Evolutionary conservation across 92 coral and sea anemone species (phyloP).

Genomic region (Meandrina meandrites): DNA sequence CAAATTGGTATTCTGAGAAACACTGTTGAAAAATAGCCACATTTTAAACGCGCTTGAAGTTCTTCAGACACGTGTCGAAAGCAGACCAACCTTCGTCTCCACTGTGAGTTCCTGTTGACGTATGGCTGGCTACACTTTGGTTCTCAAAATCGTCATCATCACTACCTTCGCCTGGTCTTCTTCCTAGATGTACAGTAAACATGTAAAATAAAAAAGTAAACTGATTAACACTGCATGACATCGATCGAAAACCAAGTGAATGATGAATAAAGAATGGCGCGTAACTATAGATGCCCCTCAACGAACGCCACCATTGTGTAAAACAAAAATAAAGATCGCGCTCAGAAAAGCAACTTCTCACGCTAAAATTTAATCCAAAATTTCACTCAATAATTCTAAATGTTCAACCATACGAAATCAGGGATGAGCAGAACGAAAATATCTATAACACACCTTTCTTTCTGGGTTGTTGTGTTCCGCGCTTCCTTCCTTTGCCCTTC

Average conservation of each 20-base stretch:
- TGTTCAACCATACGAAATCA: neutral
- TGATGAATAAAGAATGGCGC: slow-evolving; percentile 30
- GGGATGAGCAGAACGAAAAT: neutral
- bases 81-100: slow-evolving; percentile 70
- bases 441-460: slow-evolving; percentile 62
- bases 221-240: neutral
- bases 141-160: slow-evolving; percentile 77
- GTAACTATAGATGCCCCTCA: slow-evolving; percentile 5
- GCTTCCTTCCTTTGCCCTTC: slow-evolving; percentile 74
- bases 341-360: neutral
- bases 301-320: slow-evolving; percentile 8
- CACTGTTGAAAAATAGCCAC: neutral
- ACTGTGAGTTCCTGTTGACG: slow-evolving; percentile 69
- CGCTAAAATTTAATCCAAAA: neutral
- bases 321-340: slow-evolving; percentile 24
- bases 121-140: slow-evolving; percentile 79
- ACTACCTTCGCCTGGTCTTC: slow-evolving; percentile 38
- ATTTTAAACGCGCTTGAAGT: neutral
- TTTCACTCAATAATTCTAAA: neutral
- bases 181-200: slow-evolving; percentile 11
- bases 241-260: neutral
- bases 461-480: slow-evolving; percentile 63
- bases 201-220: neutral
- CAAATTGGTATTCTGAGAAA: neutral
- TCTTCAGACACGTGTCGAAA: slow-evolving; percentile 32